Base-by-base conservation (phyloP, 1,140 invertebrate genomes). In the Papilio polytes region DNA sequence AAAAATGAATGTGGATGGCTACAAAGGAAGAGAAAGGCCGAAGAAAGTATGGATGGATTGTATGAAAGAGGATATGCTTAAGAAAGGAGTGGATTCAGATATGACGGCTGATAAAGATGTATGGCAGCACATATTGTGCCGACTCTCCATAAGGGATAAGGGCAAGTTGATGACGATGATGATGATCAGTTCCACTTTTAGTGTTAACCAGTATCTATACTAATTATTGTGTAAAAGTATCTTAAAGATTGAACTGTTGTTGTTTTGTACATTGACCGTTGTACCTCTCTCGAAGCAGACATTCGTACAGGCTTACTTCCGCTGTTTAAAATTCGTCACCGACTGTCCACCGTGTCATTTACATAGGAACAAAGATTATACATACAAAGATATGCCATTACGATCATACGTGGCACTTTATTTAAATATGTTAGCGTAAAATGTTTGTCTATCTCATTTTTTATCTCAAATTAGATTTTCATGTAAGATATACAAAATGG, bases 311-410 rank as follows among this genome's bases (percentile, higher is more conserved):
- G 22, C 22, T 36, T 15, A 66, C 63, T 66, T 66, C 63, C 63
- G 63, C 63, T 66, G 63, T 66, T 66, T 66, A 66, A 66, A 66
- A 66, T 66, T 66, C 63, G 22, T 66, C 22, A 26, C 22, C 12
- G 26, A 66, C 12, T 66, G 63, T 66, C 63, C 63, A 66, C 22
- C 13, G 63, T 15, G 13, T 66, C 63, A 66, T 66, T 66, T 36
- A 66, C 63, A 66, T 66, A 66, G 13, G 9, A 15, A 26, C 63
- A 66, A 66, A 66, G 63, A 31, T 4, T 36, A 66, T 36, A 31
- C 63, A 66, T 3, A 66, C 22, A 31, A 13, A 70, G 63, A 70
- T 70, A 70, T 70, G 63, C 63, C 63, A 70, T 12, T 70, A 70
- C 26, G 63, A 18, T 26, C 59, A 63, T 22, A 63, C n/a, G 10